Conservation (phyloP, 2,113 vertebrate genomes). For the Sinocyclocheilus anshuiensis region DNA sequence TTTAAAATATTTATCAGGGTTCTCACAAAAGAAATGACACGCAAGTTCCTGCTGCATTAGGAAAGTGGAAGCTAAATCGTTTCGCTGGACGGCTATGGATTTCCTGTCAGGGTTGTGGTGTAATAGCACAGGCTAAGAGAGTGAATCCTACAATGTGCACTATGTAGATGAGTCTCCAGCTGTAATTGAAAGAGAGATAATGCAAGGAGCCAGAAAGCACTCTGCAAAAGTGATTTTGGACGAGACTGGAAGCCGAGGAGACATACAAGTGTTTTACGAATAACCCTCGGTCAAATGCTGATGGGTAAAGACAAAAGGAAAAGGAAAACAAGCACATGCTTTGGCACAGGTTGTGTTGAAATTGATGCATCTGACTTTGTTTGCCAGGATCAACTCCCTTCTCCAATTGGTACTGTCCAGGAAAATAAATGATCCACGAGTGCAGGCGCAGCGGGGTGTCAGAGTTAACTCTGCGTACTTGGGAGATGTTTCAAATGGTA, state of each 20-base stretch:
- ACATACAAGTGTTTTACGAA: conserved; percentile 54
- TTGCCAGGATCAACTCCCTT: conserved; percentile 53
- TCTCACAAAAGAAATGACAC: conserved; percentile 55
- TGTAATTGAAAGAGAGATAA: conserved; percentile 63
- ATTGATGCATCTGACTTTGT: conserved; percentile 63
- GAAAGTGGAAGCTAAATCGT: conserved; percentile 69
- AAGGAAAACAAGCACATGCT: conserved; percentile 58
- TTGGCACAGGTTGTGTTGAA: conserved; percentile 58
- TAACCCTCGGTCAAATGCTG: conserved; percentile 61
- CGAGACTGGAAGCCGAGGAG: conserved; percentile 47
- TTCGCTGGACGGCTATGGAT: conserved; percentile 73
- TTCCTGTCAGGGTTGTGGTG: conserved; percentile 73
- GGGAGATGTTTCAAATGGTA: conserved; percentile 73
- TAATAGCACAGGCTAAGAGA: conserved; percentile 67
- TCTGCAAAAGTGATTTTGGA: conserved; percentile 53
- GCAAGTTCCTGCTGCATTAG: conserved; percentile 44
- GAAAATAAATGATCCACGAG: conserved; percentile 75
- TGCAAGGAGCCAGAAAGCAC: conserved; percentile 49
- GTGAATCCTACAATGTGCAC: conserved; percentile 58
- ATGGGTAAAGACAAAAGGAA: conserved; percentile 54
- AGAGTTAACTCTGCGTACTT: conserved; percentile 71
- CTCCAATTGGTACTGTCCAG: conserved; percentile 72
- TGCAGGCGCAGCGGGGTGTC: conserved; percentile 67
- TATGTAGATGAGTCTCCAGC: conserved; percentile 72
- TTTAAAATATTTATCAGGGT: conserved; percentile 57